Evolutionary conservation across 2,888 invertebrate genomes (phyloP).

Genomic region (Lasioglossum malachurum): DNA sequence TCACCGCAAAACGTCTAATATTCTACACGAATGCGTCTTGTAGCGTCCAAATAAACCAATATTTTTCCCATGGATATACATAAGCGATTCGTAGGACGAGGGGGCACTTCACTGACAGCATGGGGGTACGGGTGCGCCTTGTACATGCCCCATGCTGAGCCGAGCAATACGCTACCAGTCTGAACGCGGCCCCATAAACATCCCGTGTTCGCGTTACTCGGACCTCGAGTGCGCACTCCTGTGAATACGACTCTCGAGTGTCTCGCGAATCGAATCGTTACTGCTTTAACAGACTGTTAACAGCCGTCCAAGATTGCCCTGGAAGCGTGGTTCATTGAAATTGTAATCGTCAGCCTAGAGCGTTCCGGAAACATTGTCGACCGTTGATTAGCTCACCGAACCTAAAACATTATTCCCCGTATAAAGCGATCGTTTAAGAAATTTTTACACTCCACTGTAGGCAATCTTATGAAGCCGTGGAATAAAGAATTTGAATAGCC

Average conservation of each 20-base stretch:
- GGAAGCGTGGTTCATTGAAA: constrained; percentile 40
- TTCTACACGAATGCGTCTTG: constrained; percentile 63
- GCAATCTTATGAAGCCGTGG: not conserved
- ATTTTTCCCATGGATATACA: constrained; percentile 84
- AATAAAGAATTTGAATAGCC: not conserved
- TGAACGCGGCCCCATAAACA: constrained; percentile 77
- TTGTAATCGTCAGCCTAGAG: constrained; percentile 43
- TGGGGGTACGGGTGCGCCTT: constrained; percentile 79
- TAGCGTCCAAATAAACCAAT: constrained; percentile 80
- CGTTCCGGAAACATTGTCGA: not conserved
- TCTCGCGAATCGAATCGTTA: constrained; percentile 73
- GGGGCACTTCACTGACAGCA: constrained; percentile 79
- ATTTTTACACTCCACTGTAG: not conserved
- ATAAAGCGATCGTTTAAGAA: not conserved
- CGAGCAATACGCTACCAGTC: constrained; percentile 81
- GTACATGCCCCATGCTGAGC: constrained; percentile 80
- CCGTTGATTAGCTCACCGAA: not conserved
- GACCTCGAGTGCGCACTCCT: constrained; percentile 72
- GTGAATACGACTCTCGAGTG: constrained; percentile 78
- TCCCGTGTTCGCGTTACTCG: constrained; percentile 73
- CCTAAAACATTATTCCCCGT: not conserved
- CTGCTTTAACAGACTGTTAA: constrained; percentile 66
- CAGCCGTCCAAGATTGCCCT: constrained; percentile 33
- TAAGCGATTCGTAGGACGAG: constrained; percentile 76
- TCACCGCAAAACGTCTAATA: constrained; percentile 50